phyloP scores from a whole-genome alignment of 2,888 invertebrate genomes.

The Proisotoma minuta region DNA sequence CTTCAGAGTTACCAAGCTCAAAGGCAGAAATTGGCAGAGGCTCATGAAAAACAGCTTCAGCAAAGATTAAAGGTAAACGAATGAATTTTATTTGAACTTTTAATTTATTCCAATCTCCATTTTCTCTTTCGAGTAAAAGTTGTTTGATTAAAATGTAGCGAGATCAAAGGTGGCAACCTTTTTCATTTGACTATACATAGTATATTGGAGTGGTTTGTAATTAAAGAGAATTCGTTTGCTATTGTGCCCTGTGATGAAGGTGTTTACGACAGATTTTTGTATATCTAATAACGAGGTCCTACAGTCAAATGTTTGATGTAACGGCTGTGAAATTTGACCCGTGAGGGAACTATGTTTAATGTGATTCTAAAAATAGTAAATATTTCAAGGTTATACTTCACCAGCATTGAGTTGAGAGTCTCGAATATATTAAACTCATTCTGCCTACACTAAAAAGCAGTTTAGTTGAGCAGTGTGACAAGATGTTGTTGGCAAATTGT shows the following conservation, averaged over 20 bases:
- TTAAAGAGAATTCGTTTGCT: no score
- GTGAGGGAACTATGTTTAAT: not conserved
- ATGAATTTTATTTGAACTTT: no score
- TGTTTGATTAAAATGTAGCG: no score
- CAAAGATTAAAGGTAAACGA: constrained; percentile 84
- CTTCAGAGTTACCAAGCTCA: constrained; percentile 88
- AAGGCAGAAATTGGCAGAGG: constrained; percentile 80
- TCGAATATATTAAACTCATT: no score
- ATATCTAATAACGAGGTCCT: no score
- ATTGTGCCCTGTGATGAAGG: no score
- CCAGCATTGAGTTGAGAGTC: not conserved
- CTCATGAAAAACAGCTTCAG: constrained; percentile 83
- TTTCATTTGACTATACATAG: no score
- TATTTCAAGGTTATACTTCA: constrained; percentile 42
- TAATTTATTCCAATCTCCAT: no score
- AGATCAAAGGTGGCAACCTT: no score
- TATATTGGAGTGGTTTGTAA: no score
- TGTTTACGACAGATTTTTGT: not conserved
- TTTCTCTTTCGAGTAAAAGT: no score
- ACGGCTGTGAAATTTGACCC: constrained; percentile 9
- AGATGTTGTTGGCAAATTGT: not conserved
- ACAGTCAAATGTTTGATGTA: constrained; percentile 1
- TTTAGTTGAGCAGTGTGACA: not conserved
- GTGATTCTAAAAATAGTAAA: constrained; percentile 40
- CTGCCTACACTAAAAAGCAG: no score